Percentiles rank a stretch among this genome's conserved stretches.
Conservation (phyloP, 2,888 invertebrate genomes). For the Ramazzottius varieornatus region DNA sequence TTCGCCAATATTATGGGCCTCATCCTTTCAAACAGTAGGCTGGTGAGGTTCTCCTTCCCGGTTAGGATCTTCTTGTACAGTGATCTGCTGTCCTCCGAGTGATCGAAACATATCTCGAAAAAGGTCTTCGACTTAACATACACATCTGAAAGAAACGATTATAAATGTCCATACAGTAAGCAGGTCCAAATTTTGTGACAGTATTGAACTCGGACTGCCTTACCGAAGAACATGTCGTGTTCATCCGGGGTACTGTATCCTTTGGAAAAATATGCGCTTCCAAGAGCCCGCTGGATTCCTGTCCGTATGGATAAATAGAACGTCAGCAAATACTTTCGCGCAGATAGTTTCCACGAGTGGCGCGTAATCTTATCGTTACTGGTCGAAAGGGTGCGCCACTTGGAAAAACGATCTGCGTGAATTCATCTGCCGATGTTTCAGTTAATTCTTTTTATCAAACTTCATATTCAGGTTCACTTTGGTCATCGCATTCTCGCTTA, state of each 20-base stretch:
- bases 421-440: no score
- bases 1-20: no score
- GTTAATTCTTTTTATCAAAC: neutral
- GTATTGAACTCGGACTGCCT: neutral
- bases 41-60: no score
- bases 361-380: no score
- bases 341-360: neutral
- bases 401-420: no score
- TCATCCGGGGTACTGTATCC: neutral
- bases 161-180: neutral
- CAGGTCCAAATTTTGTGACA: neutral
- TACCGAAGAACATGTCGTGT: neutral
- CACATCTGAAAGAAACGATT: neutral
- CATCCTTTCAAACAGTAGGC: no score
- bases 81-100: neutral
- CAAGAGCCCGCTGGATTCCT: slow-evolving; percentile 1
- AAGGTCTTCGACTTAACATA: neutral
- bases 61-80: no score
- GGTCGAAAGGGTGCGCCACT: no score
- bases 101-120: neutral
- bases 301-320: neutral
- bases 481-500: neutral
- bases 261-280: neutral
- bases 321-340: neutral
- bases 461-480: no score